Evolutionary conservation across 2,888 invertebrate species (phyloP), one percentile per base, ranked within the genome.

Genomic region (Melanostoma mellinum): DNA sequence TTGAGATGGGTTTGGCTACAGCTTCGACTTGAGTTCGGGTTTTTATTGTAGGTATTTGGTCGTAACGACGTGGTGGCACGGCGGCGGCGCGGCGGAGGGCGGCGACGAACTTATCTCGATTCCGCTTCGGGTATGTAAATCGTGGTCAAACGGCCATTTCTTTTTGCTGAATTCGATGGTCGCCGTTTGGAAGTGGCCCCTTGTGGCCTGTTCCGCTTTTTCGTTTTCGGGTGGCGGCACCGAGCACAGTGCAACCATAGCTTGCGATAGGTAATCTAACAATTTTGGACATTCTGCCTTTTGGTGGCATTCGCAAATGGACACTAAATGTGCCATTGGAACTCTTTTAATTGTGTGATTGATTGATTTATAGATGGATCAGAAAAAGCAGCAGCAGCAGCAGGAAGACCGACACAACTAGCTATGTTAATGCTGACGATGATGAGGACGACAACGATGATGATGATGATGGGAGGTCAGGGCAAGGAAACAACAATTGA

Each of bases 291-390:
- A 75, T 84, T 84, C 8, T 46, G 84, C 84, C 74, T 84, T 84
- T 74, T 61, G 79, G 84, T 84, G 84, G 84, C 79, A 84, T 84
- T 84, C 84, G 74, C 79, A 88, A 88, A 88, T 87, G 88, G 88
- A 88, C 88, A 88, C 88, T 88, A 88, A 88, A 88, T 88, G 88
- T 88, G 87, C 88, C 88, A 87, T 87, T 87, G 88, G 86, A 87
- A 86, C 86, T 87, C 88, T 88, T 87, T 88, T 88, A 88, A 88
- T 88, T 88, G 88, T 88, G 87, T 88, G 88, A 88, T 88, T 88
- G 88, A 88, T 88, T 88, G 88, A 88, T 88, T 88, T 88, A 88
- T 88, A 87, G 88, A 72, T 56, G 79, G 60, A 61, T 55, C 44
- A 4, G 44, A 32, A 36, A 48, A 36, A n/a, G 53, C 35, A 67